phyloP scores from a whole-genome alignment of 2,888 invertebrate genomes.

The Oscheius myriophilus region DNA sequence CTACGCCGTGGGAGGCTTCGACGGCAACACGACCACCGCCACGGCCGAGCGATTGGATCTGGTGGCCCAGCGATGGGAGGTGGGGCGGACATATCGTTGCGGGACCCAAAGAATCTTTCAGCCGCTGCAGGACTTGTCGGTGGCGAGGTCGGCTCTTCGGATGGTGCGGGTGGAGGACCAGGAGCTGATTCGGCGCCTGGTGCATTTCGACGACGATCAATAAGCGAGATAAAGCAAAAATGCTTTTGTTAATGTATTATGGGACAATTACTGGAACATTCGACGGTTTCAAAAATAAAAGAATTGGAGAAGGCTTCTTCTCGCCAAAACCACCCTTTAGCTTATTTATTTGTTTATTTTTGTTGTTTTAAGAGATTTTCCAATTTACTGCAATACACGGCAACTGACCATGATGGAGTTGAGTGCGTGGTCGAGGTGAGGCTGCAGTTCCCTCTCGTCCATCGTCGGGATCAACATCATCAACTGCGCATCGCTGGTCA shows the following conservation, averaged over 20 bases:
- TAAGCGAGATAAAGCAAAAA: neutral
- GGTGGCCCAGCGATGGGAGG: constrained; percentile 25
- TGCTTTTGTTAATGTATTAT: no score
- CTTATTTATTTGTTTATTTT: no score
- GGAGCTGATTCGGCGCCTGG: constrained; percentile 36
- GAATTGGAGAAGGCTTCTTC: neutral
- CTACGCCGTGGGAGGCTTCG: constrained; percentile 51
- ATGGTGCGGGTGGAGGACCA: constrained; percentile 36
- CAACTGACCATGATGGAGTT: constrained; percentile 28
- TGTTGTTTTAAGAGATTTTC: no score
- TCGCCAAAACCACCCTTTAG: no score
- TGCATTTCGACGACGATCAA: constrained; percentile 34
- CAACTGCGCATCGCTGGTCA: constrained; percentile 29
- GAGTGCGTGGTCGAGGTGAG: constrained; percentile 25
- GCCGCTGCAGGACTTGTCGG: constrained; percentile 35
- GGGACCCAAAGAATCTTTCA: neutral
- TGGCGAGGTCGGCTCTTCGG: constrained; percentile 42
- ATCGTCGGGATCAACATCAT: constrained; percentile 29
- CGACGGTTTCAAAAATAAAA: neutral
- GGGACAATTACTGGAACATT: neutral
- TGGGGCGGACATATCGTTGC: neutral
- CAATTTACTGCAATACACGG: no score
- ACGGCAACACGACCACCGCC: constrained; percentile 31
- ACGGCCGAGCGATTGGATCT: constrained; percentile 14
- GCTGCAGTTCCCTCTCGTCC: constrained; percentile 26